Conservation (phyloP, 2,113 vertebrate genomes). For the Ceratotherium simum region DNA sequence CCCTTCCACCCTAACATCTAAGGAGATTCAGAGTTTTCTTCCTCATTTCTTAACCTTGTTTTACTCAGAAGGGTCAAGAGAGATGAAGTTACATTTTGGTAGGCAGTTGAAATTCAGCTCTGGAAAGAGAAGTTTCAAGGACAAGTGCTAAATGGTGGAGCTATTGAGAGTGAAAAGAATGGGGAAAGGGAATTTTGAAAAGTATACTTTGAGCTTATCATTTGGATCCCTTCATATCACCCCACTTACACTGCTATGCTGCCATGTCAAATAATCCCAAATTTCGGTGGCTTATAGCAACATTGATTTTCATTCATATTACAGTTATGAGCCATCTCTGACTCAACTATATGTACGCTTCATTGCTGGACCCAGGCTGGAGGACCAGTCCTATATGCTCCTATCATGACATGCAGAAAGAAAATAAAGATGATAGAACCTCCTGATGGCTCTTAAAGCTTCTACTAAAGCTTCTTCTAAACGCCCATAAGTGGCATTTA, state of each 20-base stretch:
- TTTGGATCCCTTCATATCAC: neutral
- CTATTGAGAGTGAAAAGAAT: neutral
- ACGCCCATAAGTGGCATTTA: neutral
- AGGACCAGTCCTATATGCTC: neutral
- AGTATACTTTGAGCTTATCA: neutral
- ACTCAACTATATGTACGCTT: neutral
- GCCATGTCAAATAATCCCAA: neutral
- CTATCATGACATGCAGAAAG: neutral
- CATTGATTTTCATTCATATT: neutral
- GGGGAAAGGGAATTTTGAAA: neutral
- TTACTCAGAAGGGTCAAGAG: neutral
- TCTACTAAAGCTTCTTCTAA: neutral
- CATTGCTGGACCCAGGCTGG: neutral
- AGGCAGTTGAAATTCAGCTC: neutral
- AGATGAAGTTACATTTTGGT: neutral
- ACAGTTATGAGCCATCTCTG: too few relatives aligned
- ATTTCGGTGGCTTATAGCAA: neutral
- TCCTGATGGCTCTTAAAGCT: neutral
- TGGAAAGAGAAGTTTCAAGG: neutral
- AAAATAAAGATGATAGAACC: neutral
- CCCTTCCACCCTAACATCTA: neutral
- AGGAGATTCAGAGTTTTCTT: neutral
- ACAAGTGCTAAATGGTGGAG: neutral
- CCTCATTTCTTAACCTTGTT: neutral
- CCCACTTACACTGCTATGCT: neutral